These are phyloP conservation scores for Geotrupes spiniger DNA, from an alignment of 2,888 invertebrate genomes.

Conservation along the genomic window DNA sequence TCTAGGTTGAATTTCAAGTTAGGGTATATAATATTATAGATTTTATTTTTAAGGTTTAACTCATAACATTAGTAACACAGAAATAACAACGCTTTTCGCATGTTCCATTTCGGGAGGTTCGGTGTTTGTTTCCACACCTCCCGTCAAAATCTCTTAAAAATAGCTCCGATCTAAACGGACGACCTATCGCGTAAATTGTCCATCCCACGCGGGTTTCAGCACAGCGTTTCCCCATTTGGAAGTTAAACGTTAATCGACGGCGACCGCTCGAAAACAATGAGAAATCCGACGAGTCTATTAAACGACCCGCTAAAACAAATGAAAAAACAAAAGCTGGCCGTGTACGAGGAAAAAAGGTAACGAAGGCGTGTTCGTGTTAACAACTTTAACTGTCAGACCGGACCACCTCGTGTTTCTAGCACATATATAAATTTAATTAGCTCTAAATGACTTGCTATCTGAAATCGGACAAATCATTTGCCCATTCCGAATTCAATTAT, in stretches of 20 bases:
- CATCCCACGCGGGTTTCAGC: too few relatives aligned
- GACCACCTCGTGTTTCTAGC: conserved; percentile 37
- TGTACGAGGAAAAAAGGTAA: conserved; percentile 17
- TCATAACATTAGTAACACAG: too few relatives aligned
- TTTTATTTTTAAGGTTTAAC: too few relatives aligned
- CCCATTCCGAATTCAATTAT: conserved; percentile 48
- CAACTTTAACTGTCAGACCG: conserved; percentile 31
- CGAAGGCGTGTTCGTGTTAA: conserved; percentile 32
- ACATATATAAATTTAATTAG: conserved; percentile 49
- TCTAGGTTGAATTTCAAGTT: too few relatives aligned
- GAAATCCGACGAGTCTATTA: conserved; percentile 1
- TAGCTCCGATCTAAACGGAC: not conserved
- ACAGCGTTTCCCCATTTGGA: too few relatives aligned
- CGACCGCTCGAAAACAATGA: conserved; percentile 4
- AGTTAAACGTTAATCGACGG: too few relatives aligned
- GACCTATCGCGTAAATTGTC: too few relatives aligned
- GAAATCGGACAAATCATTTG: conserved; percentile 42
- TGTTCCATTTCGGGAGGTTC: too few relatives aligned
- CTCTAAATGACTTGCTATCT: conserved; percentile 47
- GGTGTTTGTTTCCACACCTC: conserved; percentile 4
- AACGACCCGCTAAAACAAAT: conserved; percentile 1
- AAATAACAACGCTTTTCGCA: too few relatives aligned
- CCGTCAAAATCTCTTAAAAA: conserved; percentile 12
- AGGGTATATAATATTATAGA: too few relatives aligned
- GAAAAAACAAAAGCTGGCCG: conserved; percentile 11